Evolutionary conservation across 2,888 invertebrate genomes (phyloP).

Genomic region (Heliconius erato): DNA sequence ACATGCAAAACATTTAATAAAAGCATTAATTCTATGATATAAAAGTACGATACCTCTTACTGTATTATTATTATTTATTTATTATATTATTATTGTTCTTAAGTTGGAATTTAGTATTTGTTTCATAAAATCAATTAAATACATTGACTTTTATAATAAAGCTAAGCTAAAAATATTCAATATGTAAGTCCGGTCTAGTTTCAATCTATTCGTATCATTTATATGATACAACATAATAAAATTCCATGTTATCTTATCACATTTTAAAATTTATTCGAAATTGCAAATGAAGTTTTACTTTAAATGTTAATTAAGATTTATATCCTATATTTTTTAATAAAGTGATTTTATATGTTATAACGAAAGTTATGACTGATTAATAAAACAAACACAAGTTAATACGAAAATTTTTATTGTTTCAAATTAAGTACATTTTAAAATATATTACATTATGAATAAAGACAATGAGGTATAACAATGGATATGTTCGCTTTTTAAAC

Average conservation of each 20-base stretch:
- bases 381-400: constrained; percentile 37
- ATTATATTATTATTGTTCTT: neutral
- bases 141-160: neutral
- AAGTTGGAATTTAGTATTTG: neutral
- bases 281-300: neutral
- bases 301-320: constrained; percentile 28
- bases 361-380: constrained; percentile 37
- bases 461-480: neutral
- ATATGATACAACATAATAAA: neutral
- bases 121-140: neutral
- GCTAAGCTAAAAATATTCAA: neutral
- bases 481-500: neutral
- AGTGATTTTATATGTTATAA: constrained; percentile 28
- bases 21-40: neutral
- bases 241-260: constrained; percentile 11
- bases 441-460: constrained; percentile 1
- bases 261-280: constrained; percentile 18
- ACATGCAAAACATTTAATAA: neutral
- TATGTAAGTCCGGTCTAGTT: neutral
- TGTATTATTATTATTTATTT: neutral
- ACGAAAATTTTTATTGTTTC: neutral
- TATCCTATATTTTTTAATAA: neutral
- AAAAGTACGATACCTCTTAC: neutral
- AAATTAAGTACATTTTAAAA: neutral
- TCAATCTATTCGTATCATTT: constrained; percentile 16